These are phyloP conservation scores for Eretmochelys imbricata DNA, from an alignment of 2,113 vertebrate genomes.

Conservation along the genomic window DNA sequence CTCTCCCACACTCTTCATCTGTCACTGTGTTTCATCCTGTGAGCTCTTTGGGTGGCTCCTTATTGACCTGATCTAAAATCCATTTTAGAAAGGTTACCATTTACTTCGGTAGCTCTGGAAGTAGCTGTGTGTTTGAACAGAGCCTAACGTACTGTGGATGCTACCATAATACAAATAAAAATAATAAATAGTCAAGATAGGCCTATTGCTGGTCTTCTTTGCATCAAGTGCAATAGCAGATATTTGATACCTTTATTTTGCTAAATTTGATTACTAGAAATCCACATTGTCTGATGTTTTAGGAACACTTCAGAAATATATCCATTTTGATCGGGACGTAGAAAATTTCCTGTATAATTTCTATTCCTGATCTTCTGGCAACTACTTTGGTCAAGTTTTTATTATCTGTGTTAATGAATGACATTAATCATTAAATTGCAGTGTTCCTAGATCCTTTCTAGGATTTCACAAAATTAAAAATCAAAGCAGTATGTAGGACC, in stretches of 20 bases:
- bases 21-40: background rate
- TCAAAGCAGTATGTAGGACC: background rate
- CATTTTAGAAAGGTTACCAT: background rate
- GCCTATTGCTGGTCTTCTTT: background rate
- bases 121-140: background rate
- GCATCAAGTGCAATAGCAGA: background rate
- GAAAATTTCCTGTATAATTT: background rate
- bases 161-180: background rate
- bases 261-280: background rate
- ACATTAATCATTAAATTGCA: background rate
- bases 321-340: background rate
- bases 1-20: background rate
- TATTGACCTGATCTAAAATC: background rate
- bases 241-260: background rate
- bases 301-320: background rate
- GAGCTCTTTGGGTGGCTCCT: background rate
- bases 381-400: background rate
- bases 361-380: background rate
- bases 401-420: background rate
- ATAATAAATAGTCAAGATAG: background rate
- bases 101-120: background rate
- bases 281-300: background rate
- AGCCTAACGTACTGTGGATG: background rate
- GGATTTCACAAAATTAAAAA: background rate
- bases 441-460: background rate